Base-by-base conservation (phyloP, 2,797 vertebrate species). In the Sebastiscus tertius region DNA sequence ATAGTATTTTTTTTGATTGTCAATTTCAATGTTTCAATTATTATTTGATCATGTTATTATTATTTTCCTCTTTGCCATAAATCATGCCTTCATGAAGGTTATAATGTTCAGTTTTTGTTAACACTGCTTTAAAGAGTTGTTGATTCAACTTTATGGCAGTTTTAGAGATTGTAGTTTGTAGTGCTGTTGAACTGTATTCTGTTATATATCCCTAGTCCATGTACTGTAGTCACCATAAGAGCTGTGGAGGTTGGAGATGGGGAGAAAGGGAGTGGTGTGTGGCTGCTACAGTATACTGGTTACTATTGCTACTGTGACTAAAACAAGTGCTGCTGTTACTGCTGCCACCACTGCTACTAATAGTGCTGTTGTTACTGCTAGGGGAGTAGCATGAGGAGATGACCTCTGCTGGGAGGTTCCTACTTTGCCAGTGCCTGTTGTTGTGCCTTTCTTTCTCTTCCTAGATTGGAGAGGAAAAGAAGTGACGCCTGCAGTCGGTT, bases 351-450 rank as follows among this genome's bases (percentile, higher is more conserved):
- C 29, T 20, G 4, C 13, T 39, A 8, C 36, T 10, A 29, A 33
- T 20, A 4, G 36, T 62, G 42, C 67, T 52, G 54, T 13, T 67
- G 56, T n/a, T 55, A 12, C 62, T 56, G 7, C 39, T 0, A 9
- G 56, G 27, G 68, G 33, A 76, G 67, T 31, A 14, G 72, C 16
- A 85, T 86, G 83, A 84, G 89, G 88, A 87, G 82, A 80, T 88
- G 85, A 81, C 80, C 90, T 87, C 79, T 80, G 68, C 88, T 86
- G 89, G 91, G 91, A 92, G 88, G 90, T 90, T 87, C 82, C 79
- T 63, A 7, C 66, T 80, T 18, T 87, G 69, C 81, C 87, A 88
- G 31, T 81, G 78, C 81, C 80, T 88, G 59, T 77, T 76, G 39
- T 31, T 46, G 11, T 67, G 22, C 64, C 67, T 22, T 72, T 77